Conservation (phyloP, 2,113 vertebrate genomes). For the Eubucco bourcierii region DNA sequence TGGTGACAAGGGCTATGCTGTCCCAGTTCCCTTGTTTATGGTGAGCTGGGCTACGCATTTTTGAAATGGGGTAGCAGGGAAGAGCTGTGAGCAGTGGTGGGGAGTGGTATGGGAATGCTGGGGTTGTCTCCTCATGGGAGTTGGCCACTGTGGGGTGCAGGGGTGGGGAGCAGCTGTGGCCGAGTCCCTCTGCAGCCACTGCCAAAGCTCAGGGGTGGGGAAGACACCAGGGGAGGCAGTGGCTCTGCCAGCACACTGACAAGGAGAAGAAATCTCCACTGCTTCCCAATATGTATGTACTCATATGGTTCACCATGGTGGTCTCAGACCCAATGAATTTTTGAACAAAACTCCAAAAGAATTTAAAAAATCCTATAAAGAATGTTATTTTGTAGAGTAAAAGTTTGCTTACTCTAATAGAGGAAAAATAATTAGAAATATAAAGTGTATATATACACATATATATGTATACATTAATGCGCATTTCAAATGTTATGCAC, state of each 20-base stretch:
- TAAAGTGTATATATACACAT: background rate
- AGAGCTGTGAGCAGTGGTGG: background rate
- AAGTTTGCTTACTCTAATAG: background rate
- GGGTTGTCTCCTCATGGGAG: background rate
- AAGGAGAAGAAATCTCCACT: background rate
- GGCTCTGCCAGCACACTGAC: background rate
- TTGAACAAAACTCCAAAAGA: background rate
- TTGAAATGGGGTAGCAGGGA: background rate
- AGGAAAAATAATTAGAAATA: background rate
- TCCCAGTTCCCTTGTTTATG: background rate
- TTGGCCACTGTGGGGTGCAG: background rate
- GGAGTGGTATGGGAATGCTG: background rate
- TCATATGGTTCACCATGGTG: background rate
- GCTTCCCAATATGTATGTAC: fast-evolving
- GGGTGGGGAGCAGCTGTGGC: background rate
- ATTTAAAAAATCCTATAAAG: background rate
- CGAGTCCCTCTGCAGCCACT: background rate
- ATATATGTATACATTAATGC: background rate
- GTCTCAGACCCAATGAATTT: background rate
- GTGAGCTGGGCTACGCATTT: background rate
- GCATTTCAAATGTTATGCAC: no score
- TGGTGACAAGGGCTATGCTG: background rate
- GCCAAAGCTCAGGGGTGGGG: background rate
- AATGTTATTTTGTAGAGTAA: background rate
- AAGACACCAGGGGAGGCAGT: background rate